Percentiles rank a stretch among this genome's conserved stretches.
Evolutionary conservation across 2,888 invertebrate genomes (phyloP).

Genomic region (Trachelus tabidus): DNA sequence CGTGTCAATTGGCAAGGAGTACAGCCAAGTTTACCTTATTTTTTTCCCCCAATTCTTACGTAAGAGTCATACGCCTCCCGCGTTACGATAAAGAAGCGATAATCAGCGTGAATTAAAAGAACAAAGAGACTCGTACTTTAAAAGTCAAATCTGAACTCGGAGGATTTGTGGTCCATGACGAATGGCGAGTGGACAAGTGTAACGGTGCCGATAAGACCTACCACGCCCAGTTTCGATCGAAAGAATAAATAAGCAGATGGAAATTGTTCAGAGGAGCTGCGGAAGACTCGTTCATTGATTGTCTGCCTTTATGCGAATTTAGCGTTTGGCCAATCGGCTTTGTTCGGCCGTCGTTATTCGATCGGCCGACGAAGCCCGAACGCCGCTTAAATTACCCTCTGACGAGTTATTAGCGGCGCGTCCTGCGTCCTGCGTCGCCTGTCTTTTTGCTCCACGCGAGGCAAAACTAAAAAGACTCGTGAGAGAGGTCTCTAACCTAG

Average conservation of each 20-base stretch:
- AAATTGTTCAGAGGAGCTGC: neutral
- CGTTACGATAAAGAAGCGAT: neutral
- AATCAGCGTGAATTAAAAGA: neutral
- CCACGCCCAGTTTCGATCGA: neutral
- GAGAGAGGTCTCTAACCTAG: conserved; percentile 2
- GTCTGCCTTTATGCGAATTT: neutral
- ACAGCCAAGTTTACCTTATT: neutral
- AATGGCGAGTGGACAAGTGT: neutral
- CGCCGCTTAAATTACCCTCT: neutral
- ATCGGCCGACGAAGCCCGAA: neutral
- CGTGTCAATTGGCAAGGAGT: neutral
- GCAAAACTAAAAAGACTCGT: neutral
- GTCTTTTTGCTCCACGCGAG: neutral
- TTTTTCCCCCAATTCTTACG: neutral
- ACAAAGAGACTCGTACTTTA: neutral
- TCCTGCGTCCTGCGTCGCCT: neutral
- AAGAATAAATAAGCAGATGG: neutral
- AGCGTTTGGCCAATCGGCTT: neutral
- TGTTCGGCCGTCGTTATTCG: neutral
- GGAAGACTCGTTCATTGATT: neutral
- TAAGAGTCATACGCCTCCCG: neutral
- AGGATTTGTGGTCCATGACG: neutral
- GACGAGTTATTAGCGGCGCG: neutral
- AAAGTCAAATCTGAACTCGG: neutral
- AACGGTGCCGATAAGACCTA: neutral